phyloP scores from a whole-genome alignment of 1,140 invertebrate genomes.

The Diprion similis region DNA sequence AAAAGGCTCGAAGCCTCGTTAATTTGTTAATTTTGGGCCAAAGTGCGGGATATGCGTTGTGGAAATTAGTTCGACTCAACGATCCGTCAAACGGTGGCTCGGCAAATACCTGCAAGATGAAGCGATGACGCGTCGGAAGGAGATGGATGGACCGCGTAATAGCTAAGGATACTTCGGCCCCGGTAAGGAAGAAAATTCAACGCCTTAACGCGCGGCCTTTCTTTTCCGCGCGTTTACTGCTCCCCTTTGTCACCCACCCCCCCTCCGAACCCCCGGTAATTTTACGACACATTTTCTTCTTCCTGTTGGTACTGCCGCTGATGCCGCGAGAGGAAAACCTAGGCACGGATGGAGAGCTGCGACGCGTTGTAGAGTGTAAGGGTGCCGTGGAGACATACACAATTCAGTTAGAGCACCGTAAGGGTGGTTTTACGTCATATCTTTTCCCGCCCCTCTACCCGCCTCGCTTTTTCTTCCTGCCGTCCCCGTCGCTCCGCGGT shows the following conservation, averaged over 20 bases:
- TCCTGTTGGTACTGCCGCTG: no score
- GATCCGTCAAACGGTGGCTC: no score
- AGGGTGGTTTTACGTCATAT: constrained; percentile 4
- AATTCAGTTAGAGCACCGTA: constrained; percentile 7
- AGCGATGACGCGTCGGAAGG: no score
- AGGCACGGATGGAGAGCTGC: not conserved
- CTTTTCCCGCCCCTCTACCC: not conserved
- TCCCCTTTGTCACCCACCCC: no score
- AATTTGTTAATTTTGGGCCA: no score
- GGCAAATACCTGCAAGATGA: no score
- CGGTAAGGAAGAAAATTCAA: not conserved
- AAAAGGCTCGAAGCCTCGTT: not conserved
- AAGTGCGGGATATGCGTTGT: no score
- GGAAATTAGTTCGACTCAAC: no score
- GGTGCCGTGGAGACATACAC: constrained; percentile 6
- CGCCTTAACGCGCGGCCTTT: not conserved
- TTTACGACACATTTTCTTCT: constrained; percentile 1
- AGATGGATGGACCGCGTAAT: no score
- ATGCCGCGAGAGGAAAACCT: no score
- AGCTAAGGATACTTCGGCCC: no score
- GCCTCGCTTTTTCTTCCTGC: not conserved
- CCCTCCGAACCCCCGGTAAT: not conserved
- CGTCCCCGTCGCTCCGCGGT: no score
- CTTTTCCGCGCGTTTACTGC: constrained; percentile 4
- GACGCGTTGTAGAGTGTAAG: not conserved